Conservation (phyloP, 2,888 invertebrate species). For the Frankliniella fusca region DNA sequence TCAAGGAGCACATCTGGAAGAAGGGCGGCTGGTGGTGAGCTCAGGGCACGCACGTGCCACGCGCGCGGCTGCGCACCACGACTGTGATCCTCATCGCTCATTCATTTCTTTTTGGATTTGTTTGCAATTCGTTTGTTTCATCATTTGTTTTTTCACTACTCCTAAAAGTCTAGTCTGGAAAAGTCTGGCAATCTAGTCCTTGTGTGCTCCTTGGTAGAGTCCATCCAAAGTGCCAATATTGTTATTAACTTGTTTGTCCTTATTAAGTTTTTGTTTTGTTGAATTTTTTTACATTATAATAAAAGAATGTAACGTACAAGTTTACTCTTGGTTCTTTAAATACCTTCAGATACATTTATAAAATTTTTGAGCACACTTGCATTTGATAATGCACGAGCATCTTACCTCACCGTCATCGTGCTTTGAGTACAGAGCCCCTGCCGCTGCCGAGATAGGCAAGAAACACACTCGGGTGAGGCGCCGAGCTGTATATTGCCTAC, state of each 20-base stretch:
- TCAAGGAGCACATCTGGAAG: conserved; percentile 8
- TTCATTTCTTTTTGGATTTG: not conserved
- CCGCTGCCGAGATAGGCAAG: too few relatives aligned
- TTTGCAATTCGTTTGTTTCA: not conserved
- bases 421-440: too few relatives aligned
- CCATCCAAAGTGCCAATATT: not conserved
- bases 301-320: not conserved
- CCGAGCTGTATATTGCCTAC: too few relatives aligned
- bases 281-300: not conserved
- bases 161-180: not conserved
- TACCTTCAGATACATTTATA: too few relatives aligned
- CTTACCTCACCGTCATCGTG: too few relatives aligned
- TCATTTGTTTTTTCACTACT: not conserved
- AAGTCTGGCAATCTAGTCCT: not conserved
- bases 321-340: not conserved
- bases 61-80: not conserved
- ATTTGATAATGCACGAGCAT: too few relatives aligned
- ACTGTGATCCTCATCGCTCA: not conserved
- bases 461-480: too few relatives aligned
- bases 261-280: not conserved
- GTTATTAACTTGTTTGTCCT: not conserved
- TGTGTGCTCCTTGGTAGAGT: not conserved
- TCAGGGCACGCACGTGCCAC: not conserved
- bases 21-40: conserved; percentile 3
- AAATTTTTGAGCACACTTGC: too few relatives aligned